These are phyloP conservation scores for Zele albiditarsus DNA, from an alignment of 2,888 invertebrate species.

Conservation along the genomic window DNA sequence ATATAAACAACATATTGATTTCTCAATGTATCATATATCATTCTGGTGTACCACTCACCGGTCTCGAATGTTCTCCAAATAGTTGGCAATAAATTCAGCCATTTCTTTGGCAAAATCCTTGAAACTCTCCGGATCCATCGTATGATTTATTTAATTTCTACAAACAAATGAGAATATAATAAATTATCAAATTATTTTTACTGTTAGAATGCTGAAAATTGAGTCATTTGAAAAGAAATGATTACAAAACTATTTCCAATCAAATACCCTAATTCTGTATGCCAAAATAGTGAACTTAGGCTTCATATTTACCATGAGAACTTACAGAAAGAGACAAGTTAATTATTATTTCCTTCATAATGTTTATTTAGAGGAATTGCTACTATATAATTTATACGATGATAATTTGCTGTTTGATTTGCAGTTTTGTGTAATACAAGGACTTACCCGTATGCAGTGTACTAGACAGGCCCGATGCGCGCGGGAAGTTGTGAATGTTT, in stretches of 20 bases:
- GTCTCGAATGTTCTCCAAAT: conserved; percentile 94
- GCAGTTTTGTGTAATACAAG: background rate
- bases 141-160: conserved; percentile 29
- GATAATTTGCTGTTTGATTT: background rate
- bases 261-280: too few relatives aligned
- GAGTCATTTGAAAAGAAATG: too few relatives aligned
- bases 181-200: conserved; percentile 4
- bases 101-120: conserved; percentile 93
- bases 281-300: too few relatives aligned
- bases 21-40: conserved; percentile 11
- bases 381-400: background rate
- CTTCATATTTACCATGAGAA: too few relatives aligned
- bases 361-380: background rate
- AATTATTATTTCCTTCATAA: background rate
- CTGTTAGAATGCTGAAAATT: background rate
- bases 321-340: too few relatives aligned
- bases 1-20: background rate
- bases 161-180: background rate
- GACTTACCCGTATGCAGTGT: background rate
- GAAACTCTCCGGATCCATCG: conserved; percentile 88
- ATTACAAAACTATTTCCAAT: too few relatives aligned
- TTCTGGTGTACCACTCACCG: conserved; percentile 76
- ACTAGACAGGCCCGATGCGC: background rate
- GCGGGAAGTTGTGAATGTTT: conserved; percentile 12
- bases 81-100: conserved; percentile 94